Conservation (phyloP, 2,888 invertebrate genomes). For the Dermolepida albohirtum region DNA sequence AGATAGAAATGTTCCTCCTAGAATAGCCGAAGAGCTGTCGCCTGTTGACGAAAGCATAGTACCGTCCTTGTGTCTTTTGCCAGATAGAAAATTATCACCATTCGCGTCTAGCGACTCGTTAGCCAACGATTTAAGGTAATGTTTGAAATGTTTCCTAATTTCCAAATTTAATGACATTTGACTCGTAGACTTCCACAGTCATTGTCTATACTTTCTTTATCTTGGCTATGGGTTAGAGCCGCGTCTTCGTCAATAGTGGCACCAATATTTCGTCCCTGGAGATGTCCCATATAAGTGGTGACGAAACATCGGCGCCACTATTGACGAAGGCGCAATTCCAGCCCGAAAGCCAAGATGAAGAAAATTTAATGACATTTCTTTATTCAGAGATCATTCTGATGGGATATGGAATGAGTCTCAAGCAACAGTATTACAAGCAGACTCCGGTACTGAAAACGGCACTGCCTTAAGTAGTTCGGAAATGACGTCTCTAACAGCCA, state of each 20-base stretch:
- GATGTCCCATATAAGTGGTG: too few relatives aligned
- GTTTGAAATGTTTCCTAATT: too few relatives aligned
- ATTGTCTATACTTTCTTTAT: too few relatives aligned
- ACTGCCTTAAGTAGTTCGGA: slow-evolving; percentile 69
- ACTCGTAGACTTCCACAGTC: too few relatives aligned
- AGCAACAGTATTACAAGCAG: slow-evolving; percentile 83
- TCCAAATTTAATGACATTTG: too few relatives aligned
- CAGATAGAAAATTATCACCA: slow-evolving; percentile 73
- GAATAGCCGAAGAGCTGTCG: slow-evolving; percentile 57
- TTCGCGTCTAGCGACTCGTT: slow-evolving; percentile 88
- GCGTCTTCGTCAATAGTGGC: too few relatives aligned
- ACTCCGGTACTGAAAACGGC: slow-evolving; percentile 76
- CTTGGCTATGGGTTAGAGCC: too few relatives aligned
- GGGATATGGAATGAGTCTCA: slow-evolving; percentile 92
- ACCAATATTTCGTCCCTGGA: too few relatives aligned
- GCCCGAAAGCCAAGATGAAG: too few relatives aligned
- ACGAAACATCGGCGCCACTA: too few relatives aligned
- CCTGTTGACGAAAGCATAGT: slow-evolving; percentile 68
- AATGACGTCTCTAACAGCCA: slow-evolving; percentile 61
- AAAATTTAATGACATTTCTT: too few relatives aligned
- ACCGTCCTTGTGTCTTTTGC: slow-evolving; percentile 61
- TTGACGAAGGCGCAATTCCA: too few relatives aligned
- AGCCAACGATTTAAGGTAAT: slow-evolving; percentile 77
- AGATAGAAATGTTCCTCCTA: slow-evolving; percentile 44
- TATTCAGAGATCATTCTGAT: slow-evolving; percentile 81